Percentiles rank a stretch among this genome's conserved stretches.
These are phyloP conservation scores for Diaprepes abbreviatus DNA, from an alignment of 2,888 invertebrate species.

Conservation along the genomic window DNA sequence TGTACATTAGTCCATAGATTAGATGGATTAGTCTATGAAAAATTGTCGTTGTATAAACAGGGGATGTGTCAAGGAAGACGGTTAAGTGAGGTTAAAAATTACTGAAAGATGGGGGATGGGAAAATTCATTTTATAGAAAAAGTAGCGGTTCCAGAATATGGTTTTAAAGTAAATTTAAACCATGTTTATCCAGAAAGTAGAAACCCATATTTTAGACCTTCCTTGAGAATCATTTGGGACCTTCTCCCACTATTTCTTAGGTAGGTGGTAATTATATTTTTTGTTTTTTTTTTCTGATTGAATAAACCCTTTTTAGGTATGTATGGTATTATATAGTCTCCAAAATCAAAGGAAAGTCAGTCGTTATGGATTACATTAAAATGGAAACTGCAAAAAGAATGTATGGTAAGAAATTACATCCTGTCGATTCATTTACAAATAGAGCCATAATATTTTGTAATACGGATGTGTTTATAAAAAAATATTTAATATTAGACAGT, in stretches of 20 bases:
- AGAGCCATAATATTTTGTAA: not conserved
- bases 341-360: constrained; percentile 75
- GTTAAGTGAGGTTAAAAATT: constrained; percentile 9
- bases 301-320: constrained; percentile 77
- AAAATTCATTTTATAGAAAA: constrained; percentile 1
- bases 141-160: constrained; percentile 73
- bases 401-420: constrained; percentile 76
- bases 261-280: no score
- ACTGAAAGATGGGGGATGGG: not conserved
- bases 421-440: no score
- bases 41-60: no score
- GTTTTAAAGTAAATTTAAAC: constrained; percentile 81
- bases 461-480: not conserved
- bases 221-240: constrained; percentile 77
- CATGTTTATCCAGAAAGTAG: constrained; percentile 83
- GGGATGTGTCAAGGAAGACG: no score
- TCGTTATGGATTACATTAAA: constrained; percentile 85
- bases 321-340: constrained; percentile 77
- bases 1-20: no score
- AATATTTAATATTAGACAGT: no score
- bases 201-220: constrained; percentile 76
- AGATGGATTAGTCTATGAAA: no score
- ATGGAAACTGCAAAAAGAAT: constrained; percentile 83
- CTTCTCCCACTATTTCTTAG: constrained; percentile 80
- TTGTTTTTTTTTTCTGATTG: no score